These are phyloP conservation scores for Druceiella hillmani DNA, from an alignment of 2,888 invertebrate species.

Conservation along the genomic window DNA sequence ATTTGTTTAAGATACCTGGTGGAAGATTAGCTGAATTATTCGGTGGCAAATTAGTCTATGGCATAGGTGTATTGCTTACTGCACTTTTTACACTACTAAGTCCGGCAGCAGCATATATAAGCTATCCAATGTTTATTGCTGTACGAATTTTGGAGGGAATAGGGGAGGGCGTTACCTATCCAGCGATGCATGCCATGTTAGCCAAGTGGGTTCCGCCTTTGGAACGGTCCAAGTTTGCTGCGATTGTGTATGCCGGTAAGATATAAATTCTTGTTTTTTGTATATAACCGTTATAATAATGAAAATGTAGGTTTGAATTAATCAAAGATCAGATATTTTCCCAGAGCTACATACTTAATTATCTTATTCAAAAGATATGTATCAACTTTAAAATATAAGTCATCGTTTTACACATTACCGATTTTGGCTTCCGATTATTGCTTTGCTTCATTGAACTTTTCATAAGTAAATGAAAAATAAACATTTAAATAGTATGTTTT, in stretches of 20 bases:
- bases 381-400: too few relatives aligned
- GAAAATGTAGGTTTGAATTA: too few relatives aligned
- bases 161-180: constrained; percentile 87
- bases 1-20: constrained; percentile 53
- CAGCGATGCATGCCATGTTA: constrained; percentile 90
- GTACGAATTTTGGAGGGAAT: constrained; percentile 79
- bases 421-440: too few relatives aligned
- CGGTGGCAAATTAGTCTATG: constrained; percentile 86
- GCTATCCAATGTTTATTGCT: constrained; percentile 63
- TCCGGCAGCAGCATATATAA: constrained; percentile 70
- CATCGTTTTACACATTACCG: too few relatives aligned
- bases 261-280: too few relatives aligned
- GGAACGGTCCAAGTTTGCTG: constrained; percentile 86
- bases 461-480: constrained; percentile 1
- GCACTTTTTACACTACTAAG: constrained; percentile 78
- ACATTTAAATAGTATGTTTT: constrained; percentile 2
- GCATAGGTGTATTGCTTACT: constrained; percentile 73
- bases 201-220: constrained; percentile 91
- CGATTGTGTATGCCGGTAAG: constrained; percentile 76
- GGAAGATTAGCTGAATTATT: constrained; percentile 77
- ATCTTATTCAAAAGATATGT: too few relatives aligned
- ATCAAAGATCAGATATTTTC: too few relatives aligned
- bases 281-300: too few relatives aligned
- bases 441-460: too few relatives aligned
- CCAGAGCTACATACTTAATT: too few relatives aligned